Evolutionary conservation across 1,140 invertebrate species (phyloP).

Genomic region (Cyphomyrmex costatus): DNA sequence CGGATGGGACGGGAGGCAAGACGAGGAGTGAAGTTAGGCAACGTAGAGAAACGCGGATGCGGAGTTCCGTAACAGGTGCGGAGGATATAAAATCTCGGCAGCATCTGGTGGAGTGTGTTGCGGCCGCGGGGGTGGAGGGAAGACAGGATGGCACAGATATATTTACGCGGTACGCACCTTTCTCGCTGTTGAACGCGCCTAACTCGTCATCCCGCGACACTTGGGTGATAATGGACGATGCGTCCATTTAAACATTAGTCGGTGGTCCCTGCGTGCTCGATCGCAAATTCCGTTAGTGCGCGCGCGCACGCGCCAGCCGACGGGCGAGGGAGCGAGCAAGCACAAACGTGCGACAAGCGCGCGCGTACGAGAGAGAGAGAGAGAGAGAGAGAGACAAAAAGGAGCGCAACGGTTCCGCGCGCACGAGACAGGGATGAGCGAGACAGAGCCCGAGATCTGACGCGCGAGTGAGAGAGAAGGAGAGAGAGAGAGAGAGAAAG

Average conservation of each 20-base stretch:
- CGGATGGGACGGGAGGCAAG: not conserved
- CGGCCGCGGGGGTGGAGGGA: constrained; percentile 14
- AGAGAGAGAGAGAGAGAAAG: constrained; percentile 40
- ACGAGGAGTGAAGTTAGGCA: constrained; percentile 46
- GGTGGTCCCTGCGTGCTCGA: constrained; percentile 81
- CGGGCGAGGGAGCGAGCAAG: constrained; percentile 12
- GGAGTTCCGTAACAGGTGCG: constrained; percentile 82
- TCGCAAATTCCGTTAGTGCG: constrained; percentile 82
- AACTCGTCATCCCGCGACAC: constrained; percentile 98
- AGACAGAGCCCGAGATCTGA: constrained; percentile 27
- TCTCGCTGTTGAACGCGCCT: constrained; percentile 94
- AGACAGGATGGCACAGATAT: constrained; percentile 7
- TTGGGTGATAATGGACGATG: constrained; percentile 99
- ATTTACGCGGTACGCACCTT: constrained; percentile 90
- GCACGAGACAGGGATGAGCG: not conserved
- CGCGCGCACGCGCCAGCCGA: constrained; percentile 77
- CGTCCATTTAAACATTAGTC: constrained; percentile 97
- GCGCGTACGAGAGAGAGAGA: constrained; percentile 2
- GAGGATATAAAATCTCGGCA: constrained; percentile 67
- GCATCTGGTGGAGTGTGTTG: constrained; percentile 76
- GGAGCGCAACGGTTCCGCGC: not conserved
- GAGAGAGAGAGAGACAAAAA: not conserved
- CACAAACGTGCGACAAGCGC: not conserved
- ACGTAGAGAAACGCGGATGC: constrained; percentile 67
- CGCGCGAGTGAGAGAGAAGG: constrained; percentile 64